phyloP scores from a whole-genome alignment of 2,888 invertebrate species.

The Peribatodes rhomboidaria region DNA sequence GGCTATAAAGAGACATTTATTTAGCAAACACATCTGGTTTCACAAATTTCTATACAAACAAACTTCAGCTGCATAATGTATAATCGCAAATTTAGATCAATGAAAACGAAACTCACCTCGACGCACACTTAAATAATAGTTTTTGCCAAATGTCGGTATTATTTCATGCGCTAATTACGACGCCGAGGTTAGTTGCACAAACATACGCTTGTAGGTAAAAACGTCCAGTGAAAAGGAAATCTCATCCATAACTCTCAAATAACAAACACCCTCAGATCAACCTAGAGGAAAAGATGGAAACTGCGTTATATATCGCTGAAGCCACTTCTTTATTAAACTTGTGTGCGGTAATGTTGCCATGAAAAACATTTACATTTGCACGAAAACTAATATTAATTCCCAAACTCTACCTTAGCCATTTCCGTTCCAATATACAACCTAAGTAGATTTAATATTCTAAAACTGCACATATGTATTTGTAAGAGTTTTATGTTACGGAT shows the following conservation, averaged over 20 bases:
- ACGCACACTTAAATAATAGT: slow-evolving; percentile 27
- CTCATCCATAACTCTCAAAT: slow-evolving; percentile 7
- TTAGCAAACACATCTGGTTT: neutral
- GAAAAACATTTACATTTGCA: no score
- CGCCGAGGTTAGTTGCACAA: slow-evolving; percentile 39
- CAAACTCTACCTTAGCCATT: no score
- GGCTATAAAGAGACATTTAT: neutral
- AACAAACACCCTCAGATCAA: no score
- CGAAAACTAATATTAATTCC: no score
- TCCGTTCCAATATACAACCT: no score
- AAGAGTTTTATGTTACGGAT: no score
- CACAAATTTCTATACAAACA: neutral
- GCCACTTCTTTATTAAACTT: no score
- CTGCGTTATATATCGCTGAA: no score
- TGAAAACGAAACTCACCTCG: slow-evolving; percentile 37
- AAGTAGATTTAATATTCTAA: no score
- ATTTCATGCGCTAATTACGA: slow-evolving; percentile 39
- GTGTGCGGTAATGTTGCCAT: no score
- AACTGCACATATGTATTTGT: no score
- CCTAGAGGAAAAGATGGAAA: no score
- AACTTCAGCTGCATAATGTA: slow-evolving; percentile 3
- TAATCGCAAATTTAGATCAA: slow-evolving; percentile 26
- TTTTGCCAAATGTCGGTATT: slow-evolving; percentile 37
- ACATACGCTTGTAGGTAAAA: slow-evolving; percentile 26
- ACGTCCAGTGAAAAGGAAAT: slow-evolving; percentile 27